Evolutionary conservation across 2,888 invertebrate species (phyloP).

Genomic region (Euplagia quadripunctaria): DNA sequence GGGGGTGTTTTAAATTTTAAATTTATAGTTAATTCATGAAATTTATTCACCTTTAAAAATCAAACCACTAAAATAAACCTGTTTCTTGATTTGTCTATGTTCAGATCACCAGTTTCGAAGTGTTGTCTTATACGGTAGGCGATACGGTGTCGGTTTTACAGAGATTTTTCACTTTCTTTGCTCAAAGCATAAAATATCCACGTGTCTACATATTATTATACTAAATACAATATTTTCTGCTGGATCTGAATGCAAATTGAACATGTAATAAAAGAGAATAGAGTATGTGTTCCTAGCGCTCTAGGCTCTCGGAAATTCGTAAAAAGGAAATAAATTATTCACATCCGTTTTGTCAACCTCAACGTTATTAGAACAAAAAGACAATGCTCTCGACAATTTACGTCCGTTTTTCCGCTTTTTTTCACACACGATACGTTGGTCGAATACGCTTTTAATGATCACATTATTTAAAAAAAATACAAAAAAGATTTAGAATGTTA

Average conservation of each 20-base stretch:
- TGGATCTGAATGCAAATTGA: background rate
- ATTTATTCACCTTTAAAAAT: no score
- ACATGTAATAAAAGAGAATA: background rate
- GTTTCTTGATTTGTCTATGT: no score
- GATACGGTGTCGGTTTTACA: no score
- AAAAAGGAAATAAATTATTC: background rate
- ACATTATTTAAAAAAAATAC: background rate
- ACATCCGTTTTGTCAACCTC: background rate
- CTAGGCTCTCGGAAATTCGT: background rate
- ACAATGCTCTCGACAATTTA: background rate
- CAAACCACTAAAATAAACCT: no score
- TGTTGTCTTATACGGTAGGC: no score
- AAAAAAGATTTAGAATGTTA: background rate
- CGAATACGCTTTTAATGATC: background rate
- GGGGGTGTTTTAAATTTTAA: no score
- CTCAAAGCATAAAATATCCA: background rate
- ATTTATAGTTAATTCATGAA: no score
- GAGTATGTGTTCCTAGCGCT: background rate
- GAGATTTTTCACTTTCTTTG: background rate
- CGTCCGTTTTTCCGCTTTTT: background rate
- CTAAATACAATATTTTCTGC: background rate
- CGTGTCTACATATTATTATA: background rate
- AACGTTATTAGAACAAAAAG: background rate
- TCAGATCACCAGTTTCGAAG: no score
- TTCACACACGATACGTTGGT: background rate